Percentiles rank a stretch among this genome's conserved stretches.
These are phyloP conservation scores for Lochmaea crataegi DNA, from an alignment of 2,888 invertebrate species.

Conservation along the genomic window DNA sequence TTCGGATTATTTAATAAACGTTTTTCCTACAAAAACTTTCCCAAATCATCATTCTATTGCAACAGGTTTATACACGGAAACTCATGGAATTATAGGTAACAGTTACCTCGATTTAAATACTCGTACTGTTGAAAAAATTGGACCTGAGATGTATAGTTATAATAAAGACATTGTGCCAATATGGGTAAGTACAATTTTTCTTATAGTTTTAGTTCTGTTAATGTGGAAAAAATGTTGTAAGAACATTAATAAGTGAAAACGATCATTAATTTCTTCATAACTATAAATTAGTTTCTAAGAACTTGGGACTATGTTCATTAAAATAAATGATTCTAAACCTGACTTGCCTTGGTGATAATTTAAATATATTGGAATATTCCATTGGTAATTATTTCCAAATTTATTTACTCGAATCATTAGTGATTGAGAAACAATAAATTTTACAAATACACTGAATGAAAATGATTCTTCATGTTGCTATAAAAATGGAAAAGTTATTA, in stretches of 20 bases:
- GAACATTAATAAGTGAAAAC: no score
- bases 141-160: slow-evolving; percentile 69
- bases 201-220: slow-evolving; percentile 14
- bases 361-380: not conserved
- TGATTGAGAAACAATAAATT: not conserved
- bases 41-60: slow-evolving; percentile 81
- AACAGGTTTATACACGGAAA: slow-evolving; percentile 76
- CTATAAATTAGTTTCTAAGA: no score
- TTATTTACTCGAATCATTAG: not conserved
- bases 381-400: not conserved
- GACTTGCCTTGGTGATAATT: no score
- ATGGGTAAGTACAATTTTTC: slow-evolving; percentile 65
- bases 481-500: no score
- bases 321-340: not conserved
- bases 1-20: slow-evolving; percentile 71
- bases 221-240: not conserved
- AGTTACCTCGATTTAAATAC: slow-evolving; percentile 68
- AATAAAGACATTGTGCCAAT: slow-evolving; percentile 69
- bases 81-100: slow-evolving; percentile 77
- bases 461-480: no score
- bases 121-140: slow-evolving; percentile 56
- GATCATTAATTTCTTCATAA: no score
- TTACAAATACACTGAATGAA: no score
- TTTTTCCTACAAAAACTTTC: slow-evolving; percentile 79
- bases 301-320: not conserved